Evolutionary conservation across 2,888 invertebrate species (phyloP), one percentile per base, ranked within the genome.

Genomic region (Caenorhabditis sp.): DNA sequence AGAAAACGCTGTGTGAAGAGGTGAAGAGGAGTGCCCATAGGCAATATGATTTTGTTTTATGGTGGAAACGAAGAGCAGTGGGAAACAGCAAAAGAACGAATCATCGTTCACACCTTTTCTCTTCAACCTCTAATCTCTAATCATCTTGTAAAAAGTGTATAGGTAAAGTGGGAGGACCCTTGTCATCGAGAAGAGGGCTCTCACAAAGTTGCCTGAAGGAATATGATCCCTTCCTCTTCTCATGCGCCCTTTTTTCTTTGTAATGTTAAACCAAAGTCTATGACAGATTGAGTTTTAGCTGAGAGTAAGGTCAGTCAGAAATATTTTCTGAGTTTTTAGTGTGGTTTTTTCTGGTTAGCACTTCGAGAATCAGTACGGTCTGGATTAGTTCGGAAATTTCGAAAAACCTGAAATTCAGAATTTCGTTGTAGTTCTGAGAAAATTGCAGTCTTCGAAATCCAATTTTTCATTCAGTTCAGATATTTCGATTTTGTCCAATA

Each of bases 11-110:
- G 24, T 59, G 61, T 54, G 56, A 58, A 51, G 69, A 70, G 69
- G 69, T 77, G 77, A 77, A 70, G 44, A 44, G 14, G 31, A 35
- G 63, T 69, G 77, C 61, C 77, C 69, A 70, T 61, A 77, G 69
- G 77, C 77, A 77, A 77, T 77, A 77, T 77, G 69, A 77, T 77
- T 77, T 77, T 69, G 68, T 77, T 77, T 77, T 77, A 77, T 77
- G 69, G 49, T 28, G 59, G 44, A 68, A 47, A 44, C 64, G 66
- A 75, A 47, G 19, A 7, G 10, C 22, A 58, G n/a, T 56, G 56
- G 31, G 58, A 70, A 70, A 41, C 44, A n/a, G n/a, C 24, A 16
- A 16, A 16, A 28, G n/a, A 49, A 22, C 4, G 6, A 19, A 47
- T 24, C 5, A 24, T 49, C 28, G 1, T 51, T 69, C 56, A 56